phyloP scores from a whole-genome alignment of 1,140 invertebrate species.

The Drosophila ananassae region DNA sequence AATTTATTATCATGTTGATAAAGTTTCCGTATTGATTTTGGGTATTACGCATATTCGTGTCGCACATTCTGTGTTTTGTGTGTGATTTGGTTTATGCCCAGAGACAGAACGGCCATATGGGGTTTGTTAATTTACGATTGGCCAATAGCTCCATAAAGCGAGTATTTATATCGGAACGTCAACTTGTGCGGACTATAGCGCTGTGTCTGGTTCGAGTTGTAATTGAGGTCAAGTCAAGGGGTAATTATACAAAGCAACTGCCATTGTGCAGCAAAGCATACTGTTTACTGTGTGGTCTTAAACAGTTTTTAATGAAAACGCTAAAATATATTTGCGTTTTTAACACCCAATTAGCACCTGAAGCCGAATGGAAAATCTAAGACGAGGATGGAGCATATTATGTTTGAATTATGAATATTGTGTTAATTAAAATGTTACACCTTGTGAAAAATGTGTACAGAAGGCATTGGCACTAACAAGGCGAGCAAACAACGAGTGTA shows the following conservation, averaged over 20 bases:
- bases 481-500: constrained; percentile 33
- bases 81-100: constrained; percentile 65
- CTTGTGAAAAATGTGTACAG: constrained; percentile 63
- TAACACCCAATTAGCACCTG: constrained; percentile 69
- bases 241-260: constrained; percentile 28
- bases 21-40: constrained; percentile 76
- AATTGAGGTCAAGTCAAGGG: constrained; percentile 41
- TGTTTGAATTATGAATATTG: constrained; percentile 65
- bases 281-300: constrained; percentile 8
- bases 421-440: constrained; percentile 82
- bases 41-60: constrained; percentile 67
- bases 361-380: constrained; percentile 29
- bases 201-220: constrained; percentile 1
- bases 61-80: constrained; percentile 52
- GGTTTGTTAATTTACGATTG: constrained; percentile 68
- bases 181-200: constrained; percentile 18
- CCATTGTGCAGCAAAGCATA: constrained; percentile 4
- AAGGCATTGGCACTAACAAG: constrained; percentile 45
- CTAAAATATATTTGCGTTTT: constrained; percentile 43
- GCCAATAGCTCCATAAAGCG: constrained; percentile 60
- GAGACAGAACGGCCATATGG: constrained; percentile 61
- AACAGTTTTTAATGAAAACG: constrained; percentile 32
- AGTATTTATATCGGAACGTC: constrained; percentile 34
- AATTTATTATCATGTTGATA: constrained; percentile 75
- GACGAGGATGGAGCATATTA: constrained; percentile 23